Base-by-base conservation (phyloP, 2,888 invertebrate species). In the Eurois occulta region DNA sequence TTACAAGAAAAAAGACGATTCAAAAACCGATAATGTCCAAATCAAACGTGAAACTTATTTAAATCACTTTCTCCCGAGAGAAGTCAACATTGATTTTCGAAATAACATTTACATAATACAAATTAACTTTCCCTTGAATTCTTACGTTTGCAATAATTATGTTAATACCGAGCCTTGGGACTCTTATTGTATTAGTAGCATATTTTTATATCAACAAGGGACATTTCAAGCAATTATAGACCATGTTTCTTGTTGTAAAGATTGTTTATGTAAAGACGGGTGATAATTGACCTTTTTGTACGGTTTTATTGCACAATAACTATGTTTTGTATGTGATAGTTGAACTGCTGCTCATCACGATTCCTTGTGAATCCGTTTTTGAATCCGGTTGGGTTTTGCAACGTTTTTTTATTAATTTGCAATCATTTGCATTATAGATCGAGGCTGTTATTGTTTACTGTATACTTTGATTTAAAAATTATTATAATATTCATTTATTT, bases 91-190 rank as follows among this genome's bases (percentile, higher is more conserved):
- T 46, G 77, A 75, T 83, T 83, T 80, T 83, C 82, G 84, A 86
- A 88, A 85, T 68, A 35, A 41, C 46, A 88, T 88, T 88, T 84
- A 85, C 83, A 84, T 87, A 87, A 82, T 72, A 69, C 66, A 70
- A 78, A 78, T 75, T 80, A 78, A 86, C 89, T 87, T 90, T 90
- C 83, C 87, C 85, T 87, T 82, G 77, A 38, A 46, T 55, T 67
- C 77, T 78, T 64, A 71, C 81, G 52, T 67, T 77, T 69, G 66
- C 71, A 68, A 76, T 76, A n/a, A n/a, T n/a, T n/a, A 81, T 83
- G 78, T 70, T 79, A 81, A 80, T 76, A 72, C 60, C 3, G 24
- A 73, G 43, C 85, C 79, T 80, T 84, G 87, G 48, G 41, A 68
- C 46, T 72, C 18, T 46, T 43, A 66, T 35, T 71, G 70, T 64